A percentile compares a stretch with the other conserved stretches of the same genome.
Conservation (phyloP, 2,113 vertebrate genomes). For the Entelurus aequoreus region DNA sequence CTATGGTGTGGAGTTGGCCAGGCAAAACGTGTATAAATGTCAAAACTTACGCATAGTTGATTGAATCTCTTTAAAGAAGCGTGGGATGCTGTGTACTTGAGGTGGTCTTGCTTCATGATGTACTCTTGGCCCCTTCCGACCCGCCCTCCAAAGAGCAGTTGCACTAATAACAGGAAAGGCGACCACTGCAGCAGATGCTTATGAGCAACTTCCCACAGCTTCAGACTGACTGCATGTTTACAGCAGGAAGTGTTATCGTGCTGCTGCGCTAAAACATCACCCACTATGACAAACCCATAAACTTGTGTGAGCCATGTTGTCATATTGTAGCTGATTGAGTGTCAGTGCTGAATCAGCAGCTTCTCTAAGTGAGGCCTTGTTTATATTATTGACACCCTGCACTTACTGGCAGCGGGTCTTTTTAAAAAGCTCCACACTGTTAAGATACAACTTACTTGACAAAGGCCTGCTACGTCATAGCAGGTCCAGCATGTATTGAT, state of each 20-base stretch:
- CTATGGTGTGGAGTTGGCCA: neutral
- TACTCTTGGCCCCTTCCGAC: slow-evolving; percentile 15
- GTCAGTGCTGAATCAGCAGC: slow-evolving; percentile 42
- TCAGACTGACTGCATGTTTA: slow-evolving; percentile 43
- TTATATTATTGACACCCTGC: neutral
- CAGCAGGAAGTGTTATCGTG: slow-evolving; percentile 44
- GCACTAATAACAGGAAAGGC: slow-evolving; percentile 57
- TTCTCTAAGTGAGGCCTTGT: slow-evolving; percentile 6
- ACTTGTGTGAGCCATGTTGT: slow-evolving; percentile 25
- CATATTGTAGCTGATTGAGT: slow-evolving; percentile 36
- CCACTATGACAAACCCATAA: slow-evolving; percentile 10
- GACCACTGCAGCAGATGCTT: slow-evolving; percentile 50
- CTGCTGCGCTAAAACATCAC: slow-evolving; percentile 25
- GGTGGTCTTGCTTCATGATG: slow-evolving; percentile 14
- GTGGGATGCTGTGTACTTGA: slow-evolving; percentile 5
- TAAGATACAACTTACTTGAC: no score
- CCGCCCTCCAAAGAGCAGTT: slow-evolving; percentile 33
- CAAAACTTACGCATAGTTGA: no score
- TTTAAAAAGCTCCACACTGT: neutral
- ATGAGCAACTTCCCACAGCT: slow-evolving; percentile 49
- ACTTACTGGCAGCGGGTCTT: neutral
- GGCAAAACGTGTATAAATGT: no score
- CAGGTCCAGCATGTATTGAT: neutral
- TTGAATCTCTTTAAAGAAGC: neutral
- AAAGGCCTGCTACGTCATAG: no score